phyloP scores from a whole-genome alignment of 2,797 vertebrate species.

The Pseudochromis fuscus region DNA sequence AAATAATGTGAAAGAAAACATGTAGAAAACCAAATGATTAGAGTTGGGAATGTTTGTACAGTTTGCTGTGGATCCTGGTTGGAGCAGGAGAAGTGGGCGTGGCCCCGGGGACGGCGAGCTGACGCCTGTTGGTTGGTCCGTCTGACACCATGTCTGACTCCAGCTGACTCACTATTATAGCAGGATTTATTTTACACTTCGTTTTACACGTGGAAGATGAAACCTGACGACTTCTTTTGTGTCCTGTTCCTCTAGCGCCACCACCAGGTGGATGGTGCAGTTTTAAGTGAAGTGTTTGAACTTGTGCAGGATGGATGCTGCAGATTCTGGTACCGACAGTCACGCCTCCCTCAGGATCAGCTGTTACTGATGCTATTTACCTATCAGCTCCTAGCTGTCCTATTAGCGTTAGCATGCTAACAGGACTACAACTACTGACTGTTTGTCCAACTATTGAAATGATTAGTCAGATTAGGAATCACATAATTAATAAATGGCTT shows the following conservation, averaged over 20 bases:
- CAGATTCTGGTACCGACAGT: background rate
- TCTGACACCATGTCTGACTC: background rate
- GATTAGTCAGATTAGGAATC: too few species aligned
- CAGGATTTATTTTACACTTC: too few species aligned
- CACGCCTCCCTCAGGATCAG: background rate
- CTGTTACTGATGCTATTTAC: background rate
- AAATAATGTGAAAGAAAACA: conserved; percentile 22
- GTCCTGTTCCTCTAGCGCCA: background rate
- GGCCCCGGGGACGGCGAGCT: background rate
- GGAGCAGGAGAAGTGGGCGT: background rate
- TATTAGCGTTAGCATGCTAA: background rate
- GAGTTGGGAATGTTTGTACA: conserved; percentile 30
- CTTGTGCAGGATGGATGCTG: background rate
- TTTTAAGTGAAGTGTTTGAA: background rate
- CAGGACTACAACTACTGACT: background rate
- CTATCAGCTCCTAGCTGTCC: too few species aligned
- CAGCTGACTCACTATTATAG: too few species aligned
- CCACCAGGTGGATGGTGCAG: background rate
- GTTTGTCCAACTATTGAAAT: too few species aligned
- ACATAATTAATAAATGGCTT: too few species aligned
- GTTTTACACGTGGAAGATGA: background rate
- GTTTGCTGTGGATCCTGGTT: background rate
- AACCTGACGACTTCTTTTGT: background rate
- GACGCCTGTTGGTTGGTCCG: background rate
- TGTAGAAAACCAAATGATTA: conserved; percentile 24